A percentile compares a stretch with the other conserved stretches of the same genome.
phyloP scores from a whole-genome alignment of 2,113 vertebrate genomes.

The Strix uralensis region DNA sequence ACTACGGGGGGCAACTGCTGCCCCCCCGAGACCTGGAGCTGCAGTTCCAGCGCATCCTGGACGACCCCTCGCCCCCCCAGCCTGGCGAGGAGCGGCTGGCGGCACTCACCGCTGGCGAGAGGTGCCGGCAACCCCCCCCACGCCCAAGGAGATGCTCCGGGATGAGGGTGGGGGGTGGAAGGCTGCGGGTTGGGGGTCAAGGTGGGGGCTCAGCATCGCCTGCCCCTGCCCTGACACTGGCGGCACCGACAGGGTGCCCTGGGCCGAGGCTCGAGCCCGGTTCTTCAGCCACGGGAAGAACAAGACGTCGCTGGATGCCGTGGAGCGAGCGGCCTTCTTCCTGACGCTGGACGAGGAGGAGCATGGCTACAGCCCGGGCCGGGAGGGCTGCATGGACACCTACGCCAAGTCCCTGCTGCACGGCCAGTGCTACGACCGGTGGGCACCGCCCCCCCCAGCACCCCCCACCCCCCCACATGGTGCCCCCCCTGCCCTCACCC shows the following conservation, averaged over 20 bases:
- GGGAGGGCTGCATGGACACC: slow-evolving; percentile 76
- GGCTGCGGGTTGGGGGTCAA: too few relatives aligned
- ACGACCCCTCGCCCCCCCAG: slow-evolving; percentile 80
- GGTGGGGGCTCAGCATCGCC: too few relatives aligned
- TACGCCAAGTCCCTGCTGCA: slow-evolving; percentile 93
- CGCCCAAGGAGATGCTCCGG: background rate
- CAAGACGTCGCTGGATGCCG: slow-evolving; percentile 78
- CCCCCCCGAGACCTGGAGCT: slow-evolving; percentile 84
- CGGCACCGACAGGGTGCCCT: slow-evolving; percentile 75
- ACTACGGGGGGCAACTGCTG: slow-evolving; percentile 83
- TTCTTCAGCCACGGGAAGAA: slow-evolving; percentile 85
- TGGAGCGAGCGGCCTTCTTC: slow-evolving; percentile 91
- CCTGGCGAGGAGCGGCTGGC: slow-evolving; percentile 86
- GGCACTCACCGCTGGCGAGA: slow-evolving; percentile 85
- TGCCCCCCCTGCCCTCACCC: background rate
- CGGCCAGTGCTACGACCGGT: slow-evolving; percentile 91
- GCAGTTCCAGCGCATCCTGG: slow-evolving; percentile 91
- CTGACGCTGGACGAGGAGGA: slow-evolving; percentile 85
- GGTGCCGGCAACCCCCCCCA: slow-evolving; percentile 59
- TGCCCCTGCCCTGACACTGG: too few relatives aligned
- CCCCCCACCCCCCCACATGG: background rate
- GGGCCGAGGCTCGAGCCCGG: slow-evolving; percentile 84
- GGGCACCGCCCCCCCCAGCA: rapidly evolving
- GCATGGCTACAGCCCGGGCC: slow-evolving; percentile 70
- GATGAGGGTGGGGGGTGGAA: background rate